These are phyloP conservation scores for Acromyrmex charruanus DNA, from an alignment of 1,140 invertebrate genomes.

Conservation along the genomic window DNA sequence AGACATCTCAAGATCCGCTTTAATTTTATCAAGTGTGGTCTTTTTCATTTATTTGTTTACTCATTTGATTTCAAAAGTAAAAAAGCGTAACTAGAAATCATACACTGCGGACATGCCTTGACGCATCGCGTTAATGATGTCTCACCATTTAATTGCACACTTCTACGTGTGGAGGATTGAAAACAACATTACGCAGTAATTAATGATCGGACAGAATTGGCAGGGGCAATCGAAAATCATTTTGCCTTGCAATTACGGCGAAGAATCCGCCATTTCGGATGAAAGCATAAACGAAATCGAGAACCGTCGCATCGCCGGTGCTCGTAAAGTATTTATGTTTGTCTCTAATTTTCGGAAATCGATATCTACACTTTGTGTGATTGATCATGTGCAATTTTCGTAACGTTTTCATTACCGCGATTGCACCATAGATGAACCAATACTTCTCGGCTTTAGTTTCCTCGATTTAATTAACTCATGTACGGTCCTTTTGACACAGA, in stretches of 20 bases:
- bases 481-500: conserved; percentile 18
- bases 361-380: conserved; percentile 38
- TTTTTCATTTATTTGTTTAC: too few relatives aligned
- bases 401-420: conserved; percentile 25
- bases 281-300: conserved; percentile 26
- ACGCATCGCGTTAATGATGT: neutral
- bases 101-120: neutral
- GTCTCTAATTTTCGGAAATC: conserved; percentile 56
- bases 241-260: conserved; percentile 58
- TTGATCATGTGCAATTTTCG: conserved; percentile 29
- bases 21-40: too few relatives aligned
- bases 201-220: conserved; percentile 56
- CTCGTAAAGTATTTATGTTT: conserved; percentile 27
- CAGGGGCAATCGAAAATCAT: conserved; percentile 61
- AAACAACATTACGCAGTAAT: conserved; percentile 59
- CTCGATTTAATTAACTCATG: conserved; percentile 53
- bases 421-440: neutral
- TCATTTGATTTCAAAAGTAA: conserved; percentile 10
- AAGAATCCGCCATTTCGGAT: neutral
- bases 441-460: conserved; percentile 31
- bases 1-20: too few relatives aligned
- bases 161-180: neutral
- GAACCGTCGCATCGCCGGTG: neutral
- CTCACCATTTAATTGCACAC: neutral
- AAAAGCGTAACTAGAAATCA: neutral